These are phyloP conservation scores for Gobio gobio DNA, from an alignment of 2,113 vertebrate genomes.

Conservation along the genomic window DNA sequence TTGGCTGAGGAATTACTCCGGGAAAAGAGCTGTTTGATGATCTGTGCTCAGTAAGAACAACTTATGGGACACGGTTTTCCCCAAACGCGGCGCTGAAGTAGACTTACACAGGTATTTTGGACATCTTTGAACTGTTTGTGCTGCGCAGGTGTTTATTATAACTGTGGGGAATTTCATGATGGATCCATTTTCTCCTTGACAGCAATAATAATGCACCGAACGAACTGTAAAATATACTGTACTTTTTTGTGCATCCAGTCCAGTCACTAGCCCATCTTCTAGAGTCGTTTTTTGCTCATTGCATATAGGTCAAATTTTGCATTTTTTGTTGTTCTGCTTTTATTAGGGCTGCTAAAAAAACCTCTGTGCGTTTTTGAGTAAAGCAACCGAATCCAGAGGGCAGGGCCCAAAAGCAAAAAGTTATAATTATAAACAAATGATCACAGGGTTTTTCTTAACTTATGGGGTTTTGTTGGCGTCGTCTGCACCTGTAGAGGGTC, in stretches of 20 bases:
- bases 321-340: neutral
- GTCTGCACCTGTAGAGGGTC: neutral
- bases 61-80: neutral
- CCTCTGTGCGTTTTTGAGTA: neutral
- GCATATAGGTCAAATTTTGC: neutral
- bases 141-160: slow-evolving; percentile 20
- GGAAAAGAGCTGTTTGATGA: neutral
- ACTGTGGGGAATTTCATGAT: neutral
- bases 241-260: neutral
- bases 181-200: neutral
- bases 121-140: slow-evolving; percentile 1
- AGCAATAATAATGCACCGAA: neutral
- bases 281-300: neutral
- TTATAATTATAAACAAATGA: neutral
- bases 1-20: neutral
- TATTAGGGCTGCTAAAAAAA: neutral
- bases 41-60: neutral
- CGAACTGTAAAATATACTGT: neutral
- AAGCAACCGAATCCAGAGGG: neutral
- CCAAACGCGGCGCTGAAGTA: neutral
- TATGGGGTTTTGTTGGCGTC: neutral
- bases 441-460: neutral
- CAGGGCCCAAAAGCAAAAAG: neutral
- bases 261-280: neutral
- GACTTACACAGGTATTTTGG: neutral